Evolutionary conservation across 2,797 vertebrate genomes (phyloP), one percentile per base, ranked within the genome.

Genomic region (Chelmon rostratus): DNA sequence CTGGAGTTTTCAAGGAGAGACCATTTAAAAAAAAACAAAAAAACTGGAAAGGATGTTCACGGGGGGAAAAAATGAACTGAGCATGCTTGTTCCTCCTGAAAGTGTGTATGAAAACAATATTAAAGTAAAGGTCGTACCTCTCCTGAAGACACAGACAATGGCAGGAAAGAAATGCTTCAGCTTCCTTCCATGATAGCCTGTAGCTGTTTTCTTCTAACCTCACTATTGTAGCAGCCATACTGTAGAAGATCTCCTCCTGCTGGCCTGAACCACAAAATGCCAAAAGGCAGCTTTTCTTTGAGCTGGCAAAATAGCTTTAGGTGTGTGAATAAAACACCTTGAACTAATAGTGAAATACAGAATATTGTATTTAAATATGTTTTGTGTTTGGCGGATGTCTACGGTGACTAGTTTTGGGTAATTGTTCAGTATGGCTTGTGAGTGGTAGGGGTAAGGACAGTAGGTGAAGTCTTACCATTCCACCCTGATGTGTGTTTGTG

Each of bases 171-270:
- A 72, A 78, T 72, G 64, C 82, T 77, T 63, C 84, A 61, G 82
- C 78, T 85, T 90, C 86, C 87, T 87, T 86, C 83, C 83, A 82
- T 49, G 73, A 85, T 62, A 74, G 89, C 85, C 87, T 89, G 92
- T 92, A 91, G 91, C 91, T 74, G 86, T 90, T 84, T 68, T 88
- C 88, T 86, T 89, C 88, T 89, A 91, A 91, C 92, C 93, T 94
- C 91, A 90, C 86, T 91, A 84, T 79, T 93, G 93, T 94, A 94
- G 93, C 91, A 93, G 93, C 92, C 93, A 85, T 89, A 91, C 88
- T 91, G 92, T 93, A 92, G 90, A 93, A 89, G 84, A 86, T 79
- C 83, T 88, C 84, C 90, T 76, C 91, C 91, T 91, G 88, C 90
- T 91, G 90, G 88, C 85, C 85, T 88, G 74, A 86, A 88, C 76